Conservation (phyloP, 2,113 vertebrate genomes). For the Epinephelus moara region DNA sequence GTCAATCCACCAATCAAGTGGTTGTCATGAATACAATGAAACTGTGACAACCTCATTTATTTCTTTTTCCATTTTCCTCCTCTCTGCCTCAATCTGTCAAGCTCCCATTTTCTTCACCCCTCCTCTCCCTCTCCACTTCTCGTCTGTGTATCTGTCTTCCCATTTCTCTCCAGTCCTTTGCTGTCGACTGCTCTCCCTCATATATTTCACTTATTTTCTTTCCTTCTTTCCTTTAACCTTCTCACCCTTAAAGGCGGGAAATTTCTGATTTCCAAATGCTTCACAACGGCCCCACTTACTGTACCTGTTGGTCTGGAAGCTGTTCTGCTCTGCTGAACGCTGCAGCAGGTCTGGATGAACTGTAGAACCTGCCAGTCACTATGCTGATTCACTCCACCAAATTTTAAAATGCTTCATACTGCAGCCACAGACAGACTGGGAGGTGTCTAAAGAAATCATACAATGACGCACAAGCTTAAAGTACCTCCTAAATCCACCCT, state of each 20-base stretch:
- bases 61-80: background rate
- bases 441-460: too few species aligned
- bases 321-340: background rate
- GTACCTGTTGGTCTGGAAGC: background rate
- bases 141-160: conserved; percentile 5
- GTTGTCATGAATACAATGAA: conserved; percentile 12
- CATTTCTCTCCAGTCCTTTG: background rate
- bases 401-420: background rate
- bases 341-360: background rate
- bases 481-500: too few species aligned
- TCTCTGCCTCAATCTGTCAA: conserved; percentile 21
- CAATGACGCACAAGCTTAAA: too few species aligned
- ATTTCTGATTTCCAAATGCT: background rate
- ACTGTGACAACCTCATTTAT: conserved; percentile 19
- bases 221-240: background rate
- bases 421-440: too few species aligned
- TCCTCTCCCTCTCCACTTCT: background rate
- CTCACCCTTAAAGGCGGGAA: background rate
- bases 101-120: conserved; percentile 8
- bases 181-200: background rate
- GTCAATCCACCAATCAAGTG: background rate
- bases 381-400: background rate
- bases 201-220: conserved; percentile 8
- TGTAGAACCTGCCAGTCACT: background rate
- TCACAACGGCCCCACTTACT: background rate